Conservation (phyloP, 2,888 invertebrate genomes). For the Lithosia quadra region DNA sequence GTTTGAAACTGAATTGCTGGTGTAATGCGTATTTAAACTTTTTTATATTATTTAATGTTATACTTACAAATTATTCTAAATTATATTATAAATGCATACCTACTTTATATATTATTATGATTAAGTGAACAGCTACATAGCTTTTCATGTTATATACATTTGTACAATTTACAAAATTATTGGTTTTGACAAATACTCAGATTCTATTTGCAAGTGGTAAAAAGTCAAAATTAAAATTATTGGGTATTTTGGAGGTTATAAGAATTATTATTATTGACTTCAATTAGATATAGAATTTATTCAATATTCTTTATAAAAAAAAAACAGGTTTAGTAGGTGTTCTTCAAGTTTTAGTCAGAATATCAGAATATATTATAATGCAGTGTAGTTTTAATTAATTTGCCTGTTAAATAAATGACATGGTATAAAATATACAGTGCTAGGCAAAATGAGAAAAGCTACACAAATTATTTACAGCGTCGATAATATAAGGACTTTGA, state of each 20-base stretch:
- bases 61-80: background rate
- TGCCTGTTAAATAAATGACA: background rate
- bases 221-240: background rate
- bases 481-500: conserved; percentile 65
- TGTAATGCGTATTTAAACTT: conserved; percentile 12
- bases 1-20: conserved; percentile 44
- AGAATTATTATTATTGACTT: background rate
- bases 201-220: background rate
- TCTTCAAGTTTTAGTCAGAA: background rate
- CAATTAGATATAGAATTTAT: background rate
- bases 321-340: background rate
- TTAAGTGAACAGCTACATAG: background rate
- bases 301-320: background rate
- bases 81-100: background rate
- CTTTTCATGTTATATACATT: background rate
- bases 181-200: background rate
- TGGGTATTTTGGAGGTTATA: background rate
- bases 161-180: background rate
- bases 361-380: too few relatives aligned
- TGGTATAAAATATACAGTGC: background rate
- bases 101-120: background rate
- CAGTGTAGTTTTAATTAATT: background rate
- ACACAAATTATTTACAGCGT: conserved; percentile 73
- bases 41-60: conserved; percentile 17
- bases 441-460: conserved; percentile 53